Conservation (phyloP, 2,113 vertebrate genomes). For the Columba janthina region DNA sequence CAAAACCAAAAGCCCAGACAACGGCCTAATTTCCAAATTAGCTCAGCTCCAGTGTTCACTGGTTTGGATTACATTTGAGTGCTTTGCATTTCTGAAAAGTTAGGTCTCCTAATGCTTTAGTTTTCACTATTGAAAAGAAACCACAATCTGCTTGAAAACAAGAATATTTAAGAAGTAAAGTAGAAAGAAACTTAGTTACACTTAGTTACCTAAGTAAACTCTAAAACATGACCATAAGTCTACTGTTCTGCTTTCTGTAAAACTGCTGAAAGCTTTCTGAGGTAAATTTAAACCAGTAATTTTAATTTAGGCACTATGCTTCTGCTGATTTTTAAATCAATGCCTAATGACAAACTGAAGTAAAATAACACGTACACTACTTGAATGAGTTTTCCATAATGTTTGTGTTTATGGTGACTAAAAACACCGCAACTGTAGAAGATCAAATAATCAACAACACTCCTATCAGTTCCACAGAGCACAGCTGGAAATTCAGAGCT, state of each 20-base stretch:
- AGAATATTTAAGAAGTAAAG: neutral
- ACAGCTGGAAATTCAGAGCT: constrained; percentile 4
- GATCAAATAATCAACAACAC: neutral
- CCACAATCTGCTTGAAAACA: neutral
- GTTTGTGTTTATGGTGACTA: neutral
- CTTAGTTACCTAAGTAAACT: neutral
- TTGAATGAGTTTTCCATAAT: neutral
- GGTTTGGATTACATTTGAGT: neutral
- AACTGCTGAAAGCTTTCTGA: neutral
- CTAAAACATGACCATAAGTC: neutral
- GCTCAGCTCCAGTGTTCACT: neutral
- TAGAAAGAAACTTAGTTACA: neutral
- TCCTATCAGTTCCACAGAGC: neutral
- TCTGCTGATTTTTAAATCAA: neutral
- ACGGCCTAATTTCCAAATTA: neutral
- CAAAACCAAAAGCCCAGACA: neutral
- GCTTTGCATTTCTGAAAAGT: neutral
- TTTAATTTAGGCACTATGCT: neutral
- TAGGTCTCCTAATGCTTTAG: neutral
- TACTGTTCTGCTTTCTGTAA: neutral
- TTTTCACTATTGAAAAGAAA: neutral
- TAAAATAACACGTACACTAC: neutral
- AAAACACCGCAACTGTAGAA: neutral
- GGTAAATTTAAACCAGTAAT: neutral
- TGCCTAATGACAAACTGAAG: neutral